Evolutionary conservation across 2,113 vertebrate genomes (phyloP).

Genomic region (Meriones unguiculatus): DNA sequence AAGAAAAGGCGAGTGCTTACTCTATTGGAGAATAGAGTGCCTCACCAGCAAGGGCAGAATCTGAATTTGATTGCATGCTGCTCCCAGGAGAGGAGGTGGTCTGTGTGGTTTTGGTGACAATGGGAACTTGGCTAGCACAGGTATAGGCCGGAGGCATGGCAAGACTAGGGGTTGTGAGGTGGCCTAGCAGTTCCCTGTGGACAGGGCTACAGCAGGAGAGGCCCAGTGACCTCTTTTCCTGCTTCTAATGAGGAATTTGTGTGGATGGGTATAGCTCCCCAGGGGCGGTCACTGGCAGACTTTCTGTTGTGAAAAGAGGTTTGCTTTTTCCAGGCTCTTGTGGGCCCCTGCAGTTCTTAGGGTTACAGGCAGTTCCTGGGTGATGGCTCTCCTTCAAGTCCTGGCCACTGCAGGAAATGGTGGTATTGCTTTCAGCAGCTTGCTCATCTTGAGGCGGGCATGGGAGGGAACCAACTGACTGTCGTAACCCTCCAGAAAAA

Average conservation of each 20-base stretch:
- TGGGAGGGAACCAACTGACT: background rate
- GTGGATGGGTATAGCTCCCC: background rate
- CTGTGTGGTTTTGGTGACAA: background rate
- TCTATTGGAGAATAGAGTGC: background rate
- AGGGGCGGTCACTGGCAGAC: background rate
- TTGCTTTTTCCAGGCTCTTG: conserved; percentile 29
- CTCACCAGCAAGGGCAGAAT: background rate
- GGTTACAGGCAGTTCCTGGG: background rate
- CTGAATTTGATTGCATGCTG: conserved; percentile 17
- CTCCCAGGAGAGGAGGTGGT: background rate
- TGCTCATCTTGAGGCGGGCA: background rate
- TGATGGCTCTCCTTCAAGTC: background rate
- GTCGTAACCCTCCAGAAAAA: background rate
- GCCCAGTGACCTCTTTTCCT: conserved; percentile 18
- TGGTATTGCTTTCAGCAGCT: background rate
- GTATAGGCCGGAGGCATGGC: background rate
- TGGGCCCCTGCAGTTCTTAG: background rate
- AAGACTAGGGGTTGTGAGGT: background rate
- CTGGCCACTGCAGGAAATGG: background rate
- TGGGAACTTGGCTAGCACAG: background rate
- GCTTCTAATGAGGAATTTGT: conserved; percentile 28
- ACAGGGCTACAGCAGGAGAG: background rate
- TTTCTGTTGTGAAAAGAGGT: conserved; percentile 41
- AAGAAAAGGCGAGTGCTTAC: conserved; percentile 34
- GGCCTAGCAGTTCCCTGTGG: background rate